Base-by-base conservation (phyloP, 2,797 vertebrate genomes). In the Parotocinclus haroldoi region DNA sequence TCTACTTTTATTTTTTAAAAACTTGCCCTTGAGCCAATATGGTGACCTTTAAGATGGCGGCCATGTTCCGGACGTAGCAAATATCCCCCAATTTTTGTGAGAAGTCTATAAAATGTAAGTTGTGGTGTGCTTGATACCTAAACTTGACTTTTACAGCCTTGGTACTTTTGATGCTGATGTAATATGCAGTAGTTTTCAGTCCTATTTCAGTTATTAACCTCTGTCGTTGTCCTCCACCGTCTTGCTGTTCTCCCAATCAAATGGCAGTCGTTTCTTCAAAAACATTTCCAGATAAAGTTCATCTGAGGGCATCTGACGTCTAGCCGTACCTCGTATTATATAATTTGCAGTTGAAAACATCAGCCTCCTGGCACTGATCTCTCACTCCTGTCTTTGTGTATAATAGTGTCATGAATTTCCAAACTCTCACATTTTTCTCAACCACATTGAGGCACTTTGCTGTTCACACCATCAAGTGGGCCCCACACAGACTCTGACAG, bases 251-350 rank as follows among this genome's bases (percentile, higher is more conserved):
- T 18, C 7, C 3, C 48, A 13, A 58, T 11, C 10, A 46, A 69
- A 56, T 57, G 19, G 50, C 14, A 52, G 37, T 18, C 12, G 14
- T 45, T 44, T 3, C 9, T 18, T n/a, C 16, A n/a, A 39, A 52
- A 27, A 48, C 69, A 62, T 78, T n/a, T 69, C 66, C 27, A 66
- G 54, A 52, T 55, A 7, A 18, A 11, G 58, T 14, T 14, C 19
- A 56, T 60, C 42, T 58, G 39, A 68, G 38, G 72, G 42, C 40
- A 38, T 51, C 51, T 42, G 48, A 49, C 48, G 4, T 63, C 48
- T 53, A 52, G 54, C 44, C 42, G 13, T 60, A 18, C 60, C 51
- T 67, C 9, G 58, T 44, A 42, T 40, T 16, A 63, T 27, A 71
- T 57, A 63, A 74, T 53, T 38, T 63, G 19, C 12, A 18, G 36